Evolutionary conservation across 2,113 vertebrate genomes (phyloP).

Genomic region (Percina caprodes): DNA sequence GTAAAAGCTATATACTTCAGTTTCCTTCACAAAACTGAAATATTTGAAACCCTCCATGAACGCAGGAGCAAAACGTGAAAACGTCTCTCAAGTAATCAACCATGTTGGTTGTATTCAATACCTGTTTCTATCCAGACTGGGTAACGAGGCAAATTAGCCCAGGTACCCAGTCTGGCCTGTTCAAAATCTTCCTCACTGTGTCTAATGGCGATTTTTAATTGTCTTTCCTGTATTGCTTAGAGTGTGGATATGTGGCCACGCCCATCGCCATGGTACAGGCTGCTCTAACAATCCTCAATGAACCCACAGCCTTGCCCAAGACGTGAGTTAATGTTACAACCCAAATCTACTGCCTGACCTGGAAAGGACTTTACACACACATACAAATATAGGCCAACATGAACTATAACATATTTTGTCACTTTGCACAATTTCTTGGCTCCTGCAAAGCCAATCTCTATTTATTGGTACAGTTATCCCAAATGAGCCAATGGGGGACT

Average conservation of each 20-base stretch:
- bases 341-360: not conserved
- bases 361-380: not conserved
- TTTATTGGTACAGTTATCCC: not conserved
- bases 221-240: conserved; percentile 74
- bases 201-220: conserved; percentile 9
- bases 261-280: conserved; percentile 95
- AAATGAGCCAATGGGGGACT: not conserved
- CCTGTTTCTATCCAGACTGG: not conserved
- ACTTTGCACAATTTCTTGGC: not conserved
- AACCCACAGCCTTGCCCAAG: conserved; percentile 89
- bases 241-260: conserved; percentile 91
- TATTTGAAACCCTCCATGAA: not conserved
- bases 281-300: conserved; percentile 90
- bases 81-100: not conserved
- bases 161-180: not conserved
- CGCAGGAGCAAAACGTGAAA: not conserved
- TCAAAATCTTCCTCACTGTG: not conserved
- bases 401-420: not conserved
- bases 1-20: not conserved
- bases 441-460: not conserved
- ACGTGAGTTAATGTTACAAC: conserved; percentile 82
- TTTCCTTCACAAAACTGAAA: not conserved
- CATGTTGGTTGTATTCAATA: not conserved
- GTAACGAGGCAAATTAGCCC: not conserved
- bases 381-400: not conserved